These are phyloP conservation scores for Trinectes maculatus DNA, from an alignment of 2,113 vertebrate species.

Conservation along the genomic window DNA sequence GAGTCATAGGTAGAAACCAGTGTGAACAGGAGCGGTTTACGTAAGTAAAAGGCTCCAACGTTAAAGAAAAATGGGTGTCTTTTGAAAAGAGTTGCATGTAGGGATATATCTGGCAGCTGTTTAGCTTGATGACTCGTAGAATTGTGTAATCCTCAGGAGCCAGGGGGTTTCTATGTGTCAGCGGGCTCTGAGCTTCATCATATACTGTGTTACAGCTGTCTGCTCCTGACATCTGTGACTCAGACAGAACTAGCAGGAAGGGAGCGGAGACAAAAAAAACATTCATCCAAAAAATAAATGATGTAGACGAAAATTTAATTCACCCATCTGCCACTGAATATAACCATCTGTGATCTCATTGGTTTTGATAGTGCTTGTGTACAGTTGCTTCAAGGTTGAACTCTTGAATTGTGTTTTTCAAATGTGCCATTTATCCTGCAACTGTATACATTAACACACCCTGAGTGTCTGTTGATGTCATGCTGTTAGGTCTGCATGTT, in stretches of 20 bases:
- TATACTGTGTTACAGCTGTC: conserved; percentile 40
- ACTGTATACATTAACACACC: conserved; percentile 51
- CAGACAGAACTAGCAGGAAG: conserved; percentile 23
- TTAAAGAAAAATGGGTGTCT: conserved; percentile 14
- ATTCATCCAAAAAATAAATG: conserved; percentile 25
- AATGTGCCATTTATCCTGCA: conserved; percentile 43
- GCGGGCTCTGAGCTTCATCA: conserved; percentile 25
- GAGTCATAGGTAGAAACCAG: conserved; percentile 57
- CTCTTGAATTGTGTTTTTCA: conserved; percentile 24
- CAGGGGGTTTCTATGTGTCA: conserved; percentile 39
- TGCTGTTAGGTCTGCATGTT: conserved; percentile 26
- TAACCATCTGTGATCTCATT: conserved; percentile 59
- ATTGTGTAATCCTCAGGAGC: conserved; percentile 61
- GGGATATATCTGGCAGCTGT: conserved; percentile 46
- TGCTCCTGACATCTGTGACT: conserved; percentile 23
- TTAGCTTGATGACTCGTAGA: conserved; percentile 42
- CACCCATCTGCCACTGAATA: conserved; percentile 52
- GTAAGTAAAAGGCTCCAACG: conserved; percentile 24
- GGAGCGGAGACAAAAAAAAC: conserved; percentile 6
- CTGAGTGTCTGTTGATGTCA: conserved; percentile 32
- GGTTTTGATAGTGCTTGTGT: conserved; percentile 20
- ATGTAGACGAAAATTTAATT: conserved; percentile 19
- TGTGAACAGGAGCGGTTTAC: conserved; percentile 28
- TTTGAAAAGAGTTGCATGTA: conserved; percentile 25
- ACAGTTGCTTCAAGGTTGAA: conserved; percentile 21